Evolutionary conservation across 1,140 invertebrate genomes (phyloP), one percentile per base, ranked within the genome.

Genomic region (Telenomus remus): DNA sequence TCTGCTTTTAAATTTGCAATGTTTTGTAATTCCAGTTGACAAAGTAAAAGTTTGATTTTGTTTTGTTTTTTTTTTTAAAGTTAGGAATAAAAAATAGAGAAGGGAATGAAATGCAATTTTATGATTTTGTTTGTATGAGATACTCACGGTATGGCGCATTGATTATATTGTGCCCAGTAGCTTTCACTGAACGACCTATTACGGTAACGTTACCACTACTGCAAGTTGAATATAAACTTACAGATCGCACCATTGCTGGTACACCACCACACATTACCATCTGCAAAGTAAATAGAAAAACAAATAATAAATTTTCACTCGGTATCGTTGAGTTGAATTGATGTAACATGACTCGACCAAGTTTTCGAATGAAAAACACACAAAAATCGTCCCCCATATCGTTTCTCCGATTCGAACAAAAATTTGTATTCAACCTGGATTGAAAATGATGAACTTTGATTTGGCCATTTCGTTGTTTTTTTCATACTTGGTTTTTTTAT

Each of bases 181-280:
- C 84, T 80, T 81, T 87, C 78, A 88, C 81, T 72, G 75, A 78
- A 78, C 85, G 86, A 77, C 82, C 83, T 68, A 82, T 85, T 75
- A 90, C 88, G 78, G 88, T 89, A 76, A 90, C 84, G 79, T 89
- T 86, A 78, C 87, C 88, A 85, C 88, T 87, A 82, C 89, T 89
- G 85, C 89, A 90, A 81, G 89, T 87, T 82, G 89, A 89, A 89
- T 91, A 92, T 75, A 93, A 90, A 84, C 90, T 90, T 83, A 92
- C 91, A 85, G 91, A 91, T 86, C 90, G 90, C 85, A 92, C 90
- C 91, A 91, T 91, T 84, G 91, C 90, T 86, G 91, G 90, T 87
- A 91, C 90, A 88, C 91, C 91, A 88, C 91, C 91, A 90, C 91
- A 92, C 89, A 91, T 92, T 89, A 92, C 91, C 90, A 92, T 91